A percentile compares a stretch with the other conserved stretches of the same genome.
phyloP scores from a whole-genome alignment of 2,113 vertebrate species.

The Gnathonemus echidnorhynchus region DNA sequence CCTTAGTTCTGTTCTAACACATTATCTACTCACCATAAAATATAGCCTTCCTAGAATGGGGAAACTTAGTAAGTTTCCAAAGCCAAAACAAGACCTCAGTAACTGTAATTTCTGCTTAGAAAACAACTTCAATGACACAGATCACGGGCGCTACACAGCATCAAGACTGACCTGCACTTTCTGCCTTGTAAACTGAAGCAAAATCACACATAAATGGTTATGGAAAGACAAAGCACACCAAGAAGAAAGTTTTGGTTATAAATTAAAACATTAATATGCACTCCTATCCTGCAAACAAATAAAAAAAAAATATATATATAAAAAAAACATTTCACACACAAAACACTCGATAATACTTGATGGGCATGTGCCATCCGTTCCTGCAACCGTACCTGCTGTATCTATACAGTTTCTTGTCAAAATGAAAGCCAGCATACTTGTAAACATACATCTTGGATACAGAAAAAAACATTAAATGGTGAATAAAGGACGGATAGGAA shows the following conservation, averaged over 20 bases:
- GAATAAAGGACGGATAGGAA: background rate
- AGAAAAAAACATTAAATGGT: background rate
- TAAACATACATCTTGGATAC: background rate
- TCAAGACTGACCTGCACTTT: background rate
- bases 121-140: background rate
- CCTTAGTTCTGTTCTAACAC: background rate
- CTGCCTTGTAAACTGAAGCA: conserved; percentile 3
- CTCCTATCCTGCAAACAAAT: background rate
- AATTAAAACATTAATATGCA: conserved; percentile 3
- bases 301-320: too few species aligned
- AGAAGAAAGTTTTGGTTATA: background rate
- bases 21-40: background rate
- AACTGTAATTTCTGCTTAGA: background rate
- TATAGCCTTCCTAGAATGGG: background rate
- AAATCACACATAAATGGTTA: background rate
- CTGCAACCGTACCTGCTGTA: background rate
- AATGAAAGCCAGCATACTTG: background rate
- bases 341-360: background rate
- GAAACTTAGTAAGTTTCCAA: background rate
- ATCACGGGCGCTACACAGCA: background rate
- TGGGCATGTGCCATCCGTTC: background rate
- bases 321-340: background rate
- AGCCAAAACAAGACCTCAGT: background rate
- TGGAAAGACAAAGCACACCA: background rate
- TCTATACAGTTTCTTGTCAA: background rate